A percentile compares a stretch with the other conserved stretches of the same genome.
Conservation (phyloP, 92 coral and sea anemone species). For the Epizoanthus rinbou region DNA sequence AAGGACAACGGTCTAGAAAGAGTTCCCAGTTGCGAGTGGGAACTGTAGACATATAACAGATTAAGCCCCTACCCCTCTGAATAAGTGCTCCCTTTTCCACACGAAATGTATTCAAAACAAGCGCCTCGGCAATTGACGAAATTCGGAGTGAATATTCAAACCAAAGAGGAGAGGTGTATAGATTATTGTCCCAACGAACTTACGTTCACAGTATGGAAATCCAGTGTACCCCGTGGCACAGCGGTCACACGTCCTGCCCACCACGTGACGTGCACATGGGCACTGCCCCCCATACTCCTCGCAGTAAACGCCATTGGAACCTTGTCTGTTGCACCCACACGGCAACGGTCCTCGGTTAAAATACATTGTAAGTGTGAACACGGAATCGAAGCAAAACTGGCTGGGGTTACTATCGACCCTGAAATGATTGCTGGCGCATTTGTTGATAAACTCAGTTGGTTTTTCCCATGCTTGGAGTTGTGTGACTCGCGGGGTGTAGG, state of each 20-base stretch:
- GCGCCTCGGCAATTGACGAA: no score
- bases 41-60: no score
- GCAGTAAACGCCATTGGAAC: conserved; percentile 73
- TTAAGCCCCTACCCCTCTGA: no score
- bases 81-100: no score
- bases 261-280: conserved; percentile 70
- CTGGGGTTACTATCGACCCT: conserved; percentile 49
- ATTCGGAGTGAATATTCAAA: background rate
- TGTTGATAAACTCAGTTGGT: conserved; percentile 64
- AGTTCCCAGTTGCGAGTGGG: no score
- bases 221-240: conserved; percentile 83
- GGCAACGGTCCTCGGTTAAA: conserved; percentile 68
- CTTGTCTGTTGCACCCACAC: conserved; percentile 76
- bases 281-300: conserved; percentile 91
- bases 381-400: conserved; percentile 63
- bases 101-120: no score
- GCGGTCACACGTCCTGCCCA: conserved; percentile 84
- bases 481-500: conserved; percentile 62
- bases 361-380: conserved; percentile 78
- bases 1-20: no score
- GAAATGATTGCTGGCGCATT: conserved; percentile 79
- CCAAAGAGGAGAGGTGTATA: conserved; percentile 1
- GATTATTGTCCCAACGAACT: conserved; percentile 41
- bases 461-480: conserved; percentile 65
- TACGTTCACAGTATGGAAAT: conserved; percentile 91